A percentile compares a stretch with the other conserved stretches of the same genome.
Conservation (phyloP, 2,888 invertebrate species). For the Pristionchus entomophagus region DNA sequence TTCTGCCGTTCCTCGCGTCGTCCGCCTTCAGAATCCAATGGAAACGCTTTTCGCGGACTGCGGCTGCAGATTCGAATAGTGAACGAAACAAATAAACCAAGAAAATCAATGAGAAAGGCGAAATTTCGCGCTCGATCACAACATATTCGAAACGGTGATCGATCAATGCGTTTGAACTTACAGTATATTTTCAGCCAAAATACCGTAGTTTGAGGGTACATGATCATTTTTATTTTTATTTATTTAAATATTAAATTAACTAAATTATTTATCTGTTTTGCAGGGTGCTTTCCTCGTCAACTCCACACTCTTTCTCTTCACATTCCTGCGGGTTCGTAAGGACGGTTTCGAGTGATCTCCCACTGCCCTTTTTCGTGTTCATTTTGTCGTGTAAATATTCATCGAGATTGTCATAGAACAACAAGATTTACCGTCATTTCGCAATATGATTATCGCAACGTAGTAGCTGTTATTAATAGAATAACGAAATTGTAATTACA, state of each 20-base stretch:
- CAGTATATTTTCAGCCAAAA: neutral
- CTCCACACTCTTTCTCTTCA: constrained; percentile 52
- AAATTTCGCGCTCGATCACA: too few relatives aligned
- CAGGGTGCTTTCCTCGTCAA: constrained; percentile 52
- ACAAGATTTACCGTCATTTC: constrained; percentile 25
- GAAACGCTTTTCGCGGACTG: neutral
- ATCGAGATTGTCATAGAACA: neutral
- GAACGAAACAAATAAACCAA: neutral
- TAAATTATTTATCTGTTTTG: neutral
- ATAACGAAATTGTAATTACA: neutral
- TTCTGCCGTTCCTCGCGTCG: neutral
- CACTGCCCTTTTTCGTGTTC: neutral
- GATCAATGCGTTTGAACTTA: neutral
- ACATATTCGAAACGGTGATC: neutral
- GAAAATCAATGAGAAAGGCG: neutral
- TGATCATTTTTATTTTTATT: too few relatives aligned
- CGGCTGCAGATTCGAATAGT: neutral
- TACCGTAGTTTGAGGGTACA: too few relatives aligned
- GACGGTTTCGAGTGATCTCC: constrained; percentile 36
- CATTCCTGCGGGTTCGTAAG: constrained; percentile 52
- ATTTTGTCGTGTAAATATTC: neutral
- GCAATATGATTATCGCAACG: constrained; percentile 22
- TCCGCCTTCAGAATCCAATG: neutral
- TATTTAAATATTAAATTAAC: neutral
- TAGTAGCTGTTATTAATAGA: neutral